Evolutionary conservation across 1,140 invertebrate genomes (phyloP).

Genomic region (Bicyclus anynana): DNA sequence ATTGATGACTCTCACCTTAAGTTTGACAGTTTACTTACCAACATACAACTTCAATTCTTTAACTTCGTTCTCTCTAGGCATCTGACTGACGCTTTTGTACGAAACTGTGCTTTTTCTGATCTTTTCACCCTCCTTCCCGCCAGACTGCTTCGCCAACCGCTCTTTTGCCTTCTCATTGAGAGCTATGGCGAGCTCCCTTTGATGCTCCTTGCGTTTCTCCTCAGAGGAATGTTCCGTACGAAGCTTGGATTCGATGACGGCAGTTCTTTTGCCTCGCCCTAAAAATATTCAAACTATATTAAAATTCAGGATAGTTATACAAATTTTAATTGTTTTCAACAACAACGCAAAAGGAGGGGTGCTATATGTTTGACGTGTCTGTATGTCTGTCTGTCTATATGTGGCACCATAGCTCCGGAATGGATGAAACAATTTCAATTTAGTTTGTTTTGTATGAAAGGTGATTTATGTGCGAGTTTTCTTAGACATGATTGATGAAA

Average conservation of each 20-base stretch:
- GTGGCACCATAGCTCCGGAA: too few relatives aligned
- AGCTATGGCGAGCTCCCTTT: constrained; percentile 93
- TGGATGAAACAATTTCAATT: too few relatives aligned
- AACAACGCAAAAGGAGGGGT: too few relatives aligned
- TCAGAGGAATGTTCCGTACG: constrained; percentile 97
- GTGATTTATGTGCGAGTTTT: too few relatives aligned
- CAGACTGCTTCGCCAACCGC: constrained; percentile 91
- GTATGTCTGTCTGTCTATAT: too few relatives aligned
- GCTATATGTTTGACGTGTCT: too few relatives aligned
- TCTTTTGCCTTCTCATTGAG: constrained; percentile 96
- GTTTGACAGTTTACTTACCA: constrained; percentile 76
- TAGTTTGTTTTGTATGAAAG: too few relatives aligned
- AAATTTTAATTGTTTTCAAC: neutral
- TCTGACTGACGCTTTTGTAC: constrained; percentile 94
- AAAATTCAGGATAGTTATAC: neutral
- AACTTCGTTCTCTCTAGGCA: constrained; percentile 96
- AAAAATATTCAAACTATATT: neutral
- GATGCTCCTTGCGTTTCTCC: constrained; percentile 97
- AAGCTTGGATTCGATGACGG: constrained; percentile 96
- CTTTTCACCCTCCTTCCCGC: constrained; percentile 92
- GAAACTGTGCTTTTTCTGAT: constrained; percentile 96
- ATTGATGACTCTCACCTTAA: too few relatives aligned
- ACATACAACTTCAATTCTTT: constrained; percentile 97
- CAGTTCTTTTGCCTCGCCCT: constrained; percentile 91
- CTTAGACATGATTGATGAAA: too few relatives aligned